phyloP scores from a whole-genome alignment of 2,113 vertebrate genomes.

The Chaenocephalus aceratus region DNA sequence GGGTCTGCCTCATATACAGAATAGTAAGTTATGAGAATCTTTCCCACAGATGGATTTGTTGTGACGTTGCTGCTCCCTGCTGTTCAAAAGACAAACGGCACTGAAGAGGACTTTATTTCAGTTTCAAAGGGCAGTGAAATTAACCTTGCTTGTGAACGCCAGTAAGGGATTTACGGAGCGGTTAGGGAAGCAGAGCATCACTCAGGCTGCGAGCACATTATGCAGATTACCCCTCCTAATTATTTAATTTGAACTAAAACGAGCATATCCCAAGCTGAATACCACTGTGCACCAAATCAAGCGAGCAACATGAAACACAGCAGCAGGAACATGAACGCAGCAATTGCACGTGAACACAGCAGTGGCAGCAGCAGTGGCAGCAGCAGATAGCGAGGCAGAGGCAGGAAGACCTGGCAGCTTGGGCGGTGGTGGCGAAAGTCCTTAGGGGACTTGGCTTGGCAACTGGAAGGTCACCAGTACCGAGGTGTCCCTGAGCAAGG shows the following conservation, averaged over 20 bases:
- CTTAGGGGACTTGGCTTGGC: too few species aligned
- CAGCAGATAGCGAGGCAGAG: too few species aligned
- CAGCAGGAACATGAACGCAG: too few species aligned
- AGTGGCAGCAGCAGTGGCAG: too few species aligned
- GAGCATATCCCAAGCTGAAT: not conserved
- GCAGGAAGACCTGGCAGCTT: too few species aligned
- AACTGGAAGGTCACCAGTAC: too few species aligned
- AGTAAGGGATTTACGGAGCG: slow-evolving; percentile 1
- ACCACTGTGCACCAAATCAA: not conserved
- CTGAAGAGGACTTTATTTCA: not conserved
- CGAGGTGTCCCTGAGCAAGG: too few species aligned
- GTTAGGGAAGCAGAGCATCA: not conserved
- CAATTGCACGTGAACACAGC: too few species aligned
- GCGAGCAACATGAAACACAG: too few species aligned
- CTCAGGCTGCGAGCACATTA: not conserved
- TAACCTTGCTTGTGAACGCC: not conserved
- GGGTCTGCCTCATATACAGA: not conserved
- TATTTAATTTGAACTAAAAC: not conserved
- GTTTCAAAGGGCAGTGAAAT: not conserved
- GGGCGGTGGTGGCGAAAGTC: too few species aligned
- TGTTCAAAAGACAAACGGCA: slow-evolving; percentile 42
- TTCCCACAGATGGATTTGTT: not conserved
- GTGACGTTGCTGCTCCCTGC: slow-evolving; percentile 62
- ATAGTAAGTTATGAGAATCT: too few species aligned
- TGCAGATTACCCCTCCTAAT: not conserved